Base-by-base conservation (phyloP, 1,140 invertebrate species). In the Eulimnadia texana region DNA sequence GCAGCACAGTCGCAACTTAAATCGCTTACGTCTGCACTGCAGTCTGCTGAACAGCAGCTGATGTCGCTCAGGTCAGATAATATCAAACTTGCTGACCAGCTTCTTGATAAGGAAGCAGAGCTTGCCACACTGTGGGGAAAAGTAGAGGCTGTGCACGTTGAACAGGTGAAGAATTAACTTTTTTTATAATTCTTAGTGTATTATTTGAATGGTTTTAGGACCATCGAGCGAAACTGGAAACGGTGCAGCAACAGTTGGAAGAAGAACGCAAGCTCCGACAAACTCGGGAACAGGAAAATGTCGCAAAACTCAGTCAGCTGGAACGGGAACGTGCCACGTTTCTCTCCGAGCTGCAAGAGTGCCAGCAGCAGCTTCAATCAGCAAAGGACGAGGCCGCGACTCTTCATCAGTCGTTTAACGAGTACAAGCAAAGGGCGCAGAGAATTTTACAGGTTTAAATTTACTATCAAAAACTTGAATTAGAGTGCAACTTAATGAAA, bases 371-470 rank as follows among this genome's bases (percentile, higher is more conserved):
- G 24, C 20, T 59, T 2, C 62, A 52, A 25, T 29, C 51, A 24
- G 51, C 23, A 49, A 50, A 24, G 16, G 59, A 64, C 47, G 59
- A 60, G 27, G 25, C 25, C 16, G 55, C 16, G n/a, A 1, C n/a
- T 11, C 24, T 47, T 16, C 54, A 64, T 22, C 51, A 28, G 27
- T 50, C 49, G 33, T 61, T 61, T 13, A 61, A 80, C 64, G 82
- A 84, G 62, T 87, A 89, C 70, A 82, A 82, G 70, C 73, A 73
- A 3, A 77, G 82, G 66, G 88, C 87, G 6, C 78, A 86, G 58
- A 80, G 80, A 66, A 88, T 86, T 60, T 71, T 91, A 20, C 78
- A 85, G 71, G 83, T 85, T 62, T 88, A 16, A 88, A 89, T 13
- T 81, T 81, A 67, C 71, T 88, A 13, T 80, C 79, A 65, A 77